A percentile compares a stretch with the other conserved stretches of the same genome.
phyloP scores from a whole-genome alignment of 2,888 invertebrate genomes.

The Hirtodrosophila confusa region DNA sequence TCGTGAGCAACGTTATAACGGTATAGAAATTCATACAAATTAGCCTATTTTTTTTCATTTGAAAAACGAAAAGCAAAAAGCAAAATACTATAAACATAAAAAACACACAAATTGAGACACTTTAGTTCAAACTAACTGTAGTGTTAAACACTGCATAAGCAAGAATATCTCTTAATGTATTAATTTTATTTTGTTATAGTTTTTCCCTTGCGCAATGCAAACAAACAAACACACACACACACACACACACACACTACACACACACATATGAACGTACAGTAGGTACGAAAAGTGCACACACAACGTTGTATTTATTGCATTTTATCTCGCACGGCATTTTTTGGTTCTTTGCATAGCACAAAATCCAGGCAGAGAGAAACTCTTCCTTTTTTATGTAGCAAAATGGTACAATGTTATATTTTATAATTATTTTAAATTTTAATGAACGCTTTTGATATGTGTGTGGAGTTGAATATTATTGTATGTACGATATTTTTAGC shows the following conservation, averaged over 20 bases:
- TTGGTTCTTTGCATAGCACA: conserved; percentile 52
- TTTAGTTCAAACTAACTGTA: conserved; percentile 74
- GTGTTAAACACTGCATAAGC: conserved; percentile 75
- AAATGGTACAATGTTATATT: conserved; percentile 58
- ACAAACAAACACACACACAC: conserved; percentile 20
- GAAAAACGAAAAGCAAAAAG: conserved; percentile 34
- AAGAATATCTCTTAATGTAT: conserved; percentile 74
- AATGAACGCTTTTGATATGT: conserved; percentile 37
- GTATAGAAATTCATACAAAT: conserved; percentile 61
- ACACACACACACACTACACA: conserved; percentile 32
- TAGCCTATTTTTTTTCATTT: conserved; percentile 64
- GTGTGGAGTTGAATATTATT: conserved; percentile 46
- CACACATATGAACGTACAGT: conserved; percentile 35
- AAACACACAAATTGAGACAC: conserved; percentile 63
- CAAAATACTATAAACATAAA: conserved; percentile 22
- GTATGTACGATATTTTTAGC: conserved; percentile 50
- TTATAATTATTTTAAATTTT: conserved; percentile 51
- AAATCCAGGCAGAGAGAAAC: conserved; percentile 23
- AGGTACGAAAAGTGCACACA: conserved; percentile 53
- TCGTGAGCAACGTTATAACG: conserved; percentile 72
- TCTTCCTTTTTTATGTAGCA: conserved; percentile 37
- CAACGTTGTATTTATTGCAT: conserved; percentile 71
- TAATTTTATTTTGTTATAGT: conserved; percentile 73
- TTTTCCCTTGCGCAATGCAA: conserved; percentile 50
- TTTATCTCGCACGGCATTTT: conserved; percentile 65